Percentiles rank a stretch among this genome's conserved stretches.
phyloP scores from a whole-genome alignment of 2,888 invertebrate species.

The Sussaba pulchella region DNA sequence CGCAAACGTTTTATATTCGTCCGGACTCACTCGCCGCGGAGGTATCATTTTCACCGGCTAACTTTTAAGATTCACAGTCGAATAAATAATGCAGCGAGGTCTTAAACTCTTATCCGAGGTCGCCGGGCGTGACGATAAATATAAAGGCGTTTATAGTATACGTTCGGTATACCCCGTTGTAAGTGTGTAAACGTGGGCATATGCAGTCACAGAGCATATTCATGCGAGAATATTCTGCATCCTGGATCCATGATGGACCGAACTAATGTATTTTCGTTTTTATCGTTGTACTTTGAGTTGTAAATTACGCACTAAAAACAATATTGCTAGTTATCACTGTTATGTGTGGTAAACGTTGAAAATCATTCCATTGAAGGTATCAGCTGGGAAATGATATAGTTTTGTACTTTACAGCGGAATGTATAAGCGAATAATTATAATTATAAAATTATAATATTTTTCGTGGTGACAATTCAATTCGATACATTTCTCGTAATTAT shows the following conservation, averaged over 20 bases:
- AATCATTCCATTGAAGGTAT: no score
- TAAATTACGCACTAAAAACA: constrained; percentile 1
- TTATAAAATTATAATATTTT: no score
- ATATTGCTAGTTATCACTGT: not conserved
- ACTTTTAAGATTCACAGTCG: constrained; percentile 78
- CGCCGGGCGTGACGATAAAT: constrained; percentile 81
- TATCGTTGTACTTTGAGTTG: constrained; percentile 12
- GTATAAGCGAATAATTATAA: no score
- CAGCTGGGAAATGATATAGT: no score
- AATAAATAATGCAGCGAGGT: constrained; percentile 82
- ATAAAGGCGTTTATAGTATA: constrained; percentile 73
- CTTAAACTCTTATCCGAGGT: constrained; percentile 83
- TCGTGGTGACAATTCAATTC: not conserved
- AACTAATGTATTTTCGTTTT: constrained; percentile 32
- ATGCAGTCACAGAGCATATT: constrained; percentile 51
- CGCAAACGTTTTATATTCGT: constrained; percentile 82
- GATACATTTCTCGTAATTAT: no score
- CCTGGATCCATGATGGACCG: constrained; percentile 41
- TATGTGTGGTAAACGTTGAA: not conserved
- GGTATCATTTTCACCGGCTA: constrained; percentile 83
- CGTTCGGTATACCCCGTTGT: constrained; percentile 65
- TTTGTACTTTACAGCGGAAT: no score
- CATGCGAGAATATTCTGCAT: constrained; percentile 43
- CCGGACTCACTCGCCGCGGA: constrained; percentile 70
- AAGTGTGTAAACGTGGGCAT: constrained; percentile 42